Base-by-base conservation (phyloP, 2,797 vertebrate genomes). In the Pterois miles region DNA sequence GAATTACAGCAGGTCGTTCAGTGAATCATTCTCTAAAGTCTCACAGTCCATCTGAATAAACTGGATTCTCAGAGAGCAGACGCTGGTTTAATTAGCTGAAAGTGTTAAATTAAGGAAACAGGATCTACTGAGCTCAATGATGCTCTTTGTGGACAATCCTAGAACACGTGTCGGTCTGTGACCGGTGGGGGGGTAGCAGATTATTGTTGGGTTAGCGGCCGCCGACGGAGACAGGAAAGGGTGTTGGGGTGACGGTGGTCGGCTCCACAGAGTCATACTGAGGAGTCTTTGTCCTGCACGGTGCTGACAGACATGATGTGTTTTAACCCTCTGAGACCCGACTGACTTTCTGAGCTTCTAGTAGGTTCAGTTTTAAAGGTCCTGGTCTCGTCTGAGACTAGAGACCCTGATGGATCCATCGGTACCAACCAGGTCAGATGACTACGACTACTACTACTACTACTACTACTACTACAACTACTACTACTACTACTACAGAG, bases 121-220 rank as follows among this genome's bases (percentile, higher is more conserved):
- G 22, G 71, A 89, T 74, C 81, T 82, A 13, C 34, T 1, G n/a
- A 65, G 68, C 83, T 91, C 50, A 91, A 93, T 87, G 89, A 86
- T 85, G 23, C 71, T 72, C 85, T 92, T 72, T 90, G 79, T 86
- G 80, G 64, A 50, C 82, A 80, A 85, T 81, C 90, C 73, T 84
- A 90, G 84, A 34, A 48, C 20, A 48, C 14, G n/a, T 48, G 46
- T n/a, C n/a, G 46, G 46, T 48, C 18, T 48, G 43, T 46, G 43
- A 40, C 38, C 14, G 16, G 6, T 0, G 16, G 16, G 18, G 8
- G 3, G 0, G 8, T 36, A 62, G 56, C 52, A 65, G 76, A 83
- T 72, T 74, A 72, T 83, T 71, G 76, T 62, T 79, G 3, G 38
- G 66, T 10, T 68, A 65, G 43, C 20, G 27, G 46, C 74, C 5